Percentiles rank a stretch among this genome's conserved stretches.
These are phyloP conservation scores for Catostylus mosaicus DNA, from an alignment of 30 jellyfish, hydroid and myxozoan species.

Conservation along the genomic window DNA sequence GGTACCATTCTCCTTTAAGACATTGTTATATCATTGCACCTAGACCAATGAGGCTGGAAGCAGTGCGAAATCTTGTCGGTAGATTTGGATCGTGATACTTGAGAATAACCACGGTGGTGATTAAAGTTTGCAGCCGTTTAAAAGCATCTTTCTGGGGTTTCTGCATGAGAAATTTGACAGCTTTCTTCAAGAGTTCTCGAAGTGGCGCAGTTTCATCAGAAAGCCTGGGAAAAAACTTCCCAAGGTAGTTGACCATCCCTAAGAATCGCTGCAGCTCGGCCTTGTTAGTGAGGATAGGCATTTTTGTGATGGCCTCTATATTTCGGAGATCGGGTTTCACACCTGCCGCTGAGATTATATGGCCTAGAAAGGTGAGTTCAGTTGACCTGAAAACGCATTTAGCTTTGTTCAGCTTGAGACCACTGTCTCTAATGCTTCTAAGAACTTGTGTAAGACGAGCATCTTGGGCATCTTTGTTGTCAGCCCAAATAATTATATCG, in stretches of 20 bases:
- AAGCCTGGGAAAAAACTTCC: constrained; percentile 35
- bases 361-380: constrained; percentile 61
- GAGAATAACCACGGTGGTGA: constrained; percentile 1
- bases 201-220: constrained; percentile 30
- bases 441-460: constrained; percentile 4
- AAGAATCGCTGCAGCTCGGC: constrained; percentile 16
- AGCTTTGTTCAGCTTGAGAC: constrained; percentile 20
- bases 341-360: constrained; percentile 47
- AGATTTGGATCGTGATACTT: constrained; percentile 21
- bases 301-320: constrained; percentile 27
- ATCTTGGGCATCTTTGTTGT: constrained; percentile 32
- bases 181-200: constrained; percentile 27
- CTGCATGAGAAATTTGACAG: background rate
- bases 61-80: constrained; percentile 10
- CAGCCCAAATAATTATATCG: constrained; percentile 44
- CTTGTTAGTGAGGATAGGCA: constrained; percentile 2
- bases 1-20: constrained; percentile 15
- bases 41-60: background rate
- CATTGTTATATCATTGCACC: constrained; percentile 37
- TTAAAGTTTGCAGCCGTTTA: background rate
- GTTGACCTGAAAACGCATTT: constrained; percentile 29
- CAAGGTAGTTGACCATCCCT: constrained; percentile 44
- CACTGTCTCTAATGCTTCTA: background rate
- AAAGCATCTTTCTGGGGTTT: constrained; percentile 20
- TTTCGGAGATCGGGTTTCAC: constrained; percentile 58